Base-by-base conservation (phyloP, 2,113 vertebrate species). In the Oncorhynchus clarkii region DNA sequence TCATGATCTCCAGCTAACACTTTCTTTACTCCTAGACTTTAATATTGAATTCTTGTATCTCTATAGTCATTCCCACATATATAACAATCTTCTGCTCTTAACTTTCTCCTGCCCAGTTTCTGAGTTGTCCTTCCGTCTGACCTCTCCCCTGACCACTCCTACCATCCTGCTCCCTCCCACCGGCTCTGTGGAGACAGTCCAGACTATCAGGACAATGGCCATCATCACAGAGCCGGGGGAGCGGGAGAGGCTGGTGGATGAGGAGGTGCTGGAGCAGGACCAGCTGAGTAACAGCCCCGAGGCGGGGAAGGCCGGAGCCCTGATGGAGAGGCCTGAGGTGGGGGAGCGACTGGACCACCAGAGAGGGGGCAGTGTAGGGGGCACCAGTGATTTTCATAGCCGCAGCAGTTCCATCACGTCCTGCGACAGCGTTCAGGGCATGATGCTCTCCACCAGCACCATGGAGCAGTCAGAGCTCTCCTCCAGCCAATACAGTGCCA, bases 331-430 rank as follows among this genome's bases (percentile, higher is more conserved):
- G 59, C 76, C 72, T 73, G 79, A 76, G 79, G 84, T 82, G 76
- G 34, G 39, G 18, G 73, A 48, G 57, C 85, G 1, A 3, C 26
- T 0, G 51, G 85, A 1, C 14, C 76, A 0, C 14, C 76, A 0
- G 74, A 87, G 86, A 7, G 89, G 87, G 9, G 90, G 88, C 6
- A 80, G 75, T 49, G 83, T 92, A 0, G 51, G 92, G 0, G 57
- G 92, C n/a, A 88, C 89, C 0, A 89, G 91, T 18, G 93, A 94
- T 80, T 90, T 93, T 0, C 90, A 91, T 7, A 97, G 96, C 83
- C 92, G 96, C 75, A 97, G 96, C 92, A 96, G 95, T 84, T 97
- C 97, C 0, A 57, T 96, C 62, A 95, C 94, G 65, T 96, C 96
- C 62, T 93, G 93, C 39, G 95, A 97, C 75, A 95, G 95, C 49